A percentile compares a stretch with the other conserved stretches of the same genome.
These are phyloP conservation scores for Tragelaphus strepsiceros DNA, from an alignment of 2,113 vertebrate genomes.

Conservation along the genomic window DNA sequence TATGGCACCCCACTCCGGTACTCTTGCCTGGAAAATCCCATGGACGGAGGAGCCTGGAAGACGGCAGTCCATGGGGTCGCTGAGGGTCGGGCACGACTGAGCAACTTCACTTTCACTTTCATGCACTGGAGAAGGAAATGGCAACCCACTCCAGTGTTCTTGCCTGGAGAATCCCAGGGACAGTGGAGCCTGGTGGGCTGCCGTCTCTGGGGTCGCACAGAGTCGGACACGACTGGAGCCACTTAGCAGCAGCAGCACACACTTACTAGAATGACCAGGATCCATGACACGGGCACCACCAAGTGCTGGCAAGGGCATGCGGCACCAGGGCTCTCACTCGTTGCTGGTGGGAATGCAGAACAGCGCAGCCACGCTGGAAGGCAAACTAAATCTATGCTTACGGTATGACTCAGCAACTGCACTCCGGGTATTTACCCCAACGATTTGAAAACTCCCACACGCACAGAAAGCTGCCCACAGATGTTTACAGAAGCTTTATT, in stretches of 20 bases:
- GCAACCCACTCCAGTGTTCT: too few relatives aligned
- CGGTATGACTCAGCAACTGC: neutral
- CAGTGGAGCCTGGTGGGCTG: too few relatives aligned
- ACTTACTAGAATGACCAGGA: neutral
- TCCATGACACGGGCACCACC: neutral
- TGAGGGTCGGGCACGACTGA: too few relatives aligned
- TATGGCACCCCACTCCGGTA: neutral
- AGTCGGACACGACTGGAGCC: too few relatives aligned
- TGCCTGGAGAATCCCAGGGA: too few relatives aligned
- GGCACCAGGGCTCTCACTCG: neutral
- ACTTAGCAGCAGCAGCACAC: neutral
- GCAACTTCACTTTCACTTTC: too few relatives aligned
- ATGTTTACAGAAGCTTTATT: neutral
- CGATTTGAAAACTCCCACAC: neutral
- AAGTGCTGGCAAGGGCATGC: neutral
- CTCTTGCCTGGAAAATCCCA: too few relatives aligned
- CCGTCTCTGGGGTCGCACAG: too few relatives aligned
- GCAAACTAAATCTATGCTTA: neutral
- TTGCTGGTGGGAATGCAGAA: neutral
- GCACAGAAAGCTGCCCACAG: neutral
- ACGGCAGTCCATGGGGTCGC: too few relatives aligned
- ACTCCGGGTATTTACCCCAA: neutral
- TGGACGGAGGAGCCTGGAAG: too few relatives aligned
- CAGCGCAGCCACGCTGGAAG: neutral
- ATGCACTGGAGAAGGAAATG: too few relatives aligned